Base-by-base conservation (phyloP, 1,140 invertebrate genomes). In the Thaumatotibia leucotreta region DNA sequence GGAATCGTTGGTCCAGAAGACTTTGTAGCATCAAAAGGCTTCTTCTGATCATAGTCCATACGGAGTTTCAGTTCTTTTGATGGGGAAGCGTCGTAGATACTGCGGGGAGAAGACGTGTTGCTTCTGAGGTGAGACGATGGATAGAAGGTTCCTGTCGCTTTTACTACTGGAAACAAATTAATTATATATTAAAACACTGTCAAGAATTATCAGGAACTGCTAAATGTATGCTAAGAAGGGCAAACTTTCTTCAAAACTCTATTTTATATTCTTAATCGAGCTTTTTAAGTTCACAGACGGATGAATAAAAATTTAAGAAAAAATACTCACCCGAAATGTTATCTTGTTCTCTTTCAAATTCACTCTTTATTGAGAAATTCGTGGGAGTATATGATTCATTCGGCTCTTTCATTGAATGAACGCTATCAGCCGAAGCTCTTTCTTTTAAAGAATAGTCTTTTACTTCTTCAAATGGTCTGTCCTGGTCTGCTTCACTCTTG, bases 111-210 rank as follows among this genome's bases (percentile, higher is more conserved):
- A 33, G 88, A 84, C 0, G 88, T 82, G 49, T 88, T 85, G 73
- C 85, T 85, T 71, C 83, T 88, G 86, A 95, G 93, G 89, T 96
- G 95, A 81, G 96, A 96, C 75, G 97, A 93, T 79, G 97, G 97
- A 92, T 97, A 98, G 93, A 97, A 98, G 89, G 96, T 98, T 88
- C 97, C 97, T 80, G 96, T 94, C 89, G 97, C 96, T 94, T 97
- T 98, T 92, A 97, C 96, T 93, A 97, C 95, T 96, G 94, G 89
- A 94, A 95, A 92, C 87, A 93, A 94, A 39, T 52, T 0, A 64
- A 49, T 23, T 22, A 5, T 52, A 45, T 20, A 45, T 45, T 45
- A 20, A 11, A 45, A 45, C n/a, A 20, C 39, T 45, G 6, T 45
- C 3, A 20, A 20, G 39, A 1, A 45, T 8, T 20, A 11, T 17